Base-by-base conservation (phyloP, 2,888 invertebrate genomes). In the Sericinus montela region DNA sequence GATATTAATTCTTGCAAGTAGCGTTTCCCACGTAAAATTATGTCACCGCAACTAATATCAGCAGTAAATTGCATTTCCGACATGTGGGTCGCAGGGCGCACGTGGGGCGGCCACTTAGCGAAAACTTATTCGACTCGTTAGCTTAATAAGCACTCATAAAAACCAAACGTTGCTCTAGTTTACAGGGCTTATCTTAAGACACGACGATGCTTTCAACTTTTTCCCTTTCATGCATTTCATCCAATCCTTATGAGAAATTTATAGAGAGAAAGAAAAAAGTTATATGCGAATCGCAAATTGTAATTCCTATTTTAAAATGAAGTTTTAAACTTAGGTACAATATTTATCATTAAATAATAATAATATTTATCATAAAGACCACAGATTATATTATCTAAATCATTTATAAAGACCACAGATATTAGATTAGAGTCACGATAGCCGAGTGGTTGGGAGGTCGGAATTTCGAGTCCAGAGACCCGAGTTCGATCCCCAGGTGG, bases 61-160 rank as follows among this genome's bases (percentile, higher is more conserved):
- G 5, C 15, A 43, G 28, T 41, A 36, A 41, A 41, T 35, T 43
- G 43, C 38, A 28, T 48, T 38, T 38, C 6, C 48, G 23, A 15
- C 38, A 49, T 44, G 44, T 44, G 32, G 32, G 44, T 34, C 48
- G 44, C 19, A 13, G 10, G 13, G 9, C 25, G 9, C 19, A 13
- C 37, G 48, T 48, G 37, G 36, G 37, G 39, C 35, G 34, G 41
- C 14, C 36, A 36, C 32, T 34, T 39, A 35, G 34, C 38, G 44
- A 34, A 44, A 49, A 44, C 43, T 44, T 34, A 48, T 49, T 39
- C 48, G 34, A 35, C 39, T 39, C 35, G 48, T 44, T 49, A 44
- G 34, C 34, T 48, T 49, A 49, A 49, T 49, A 49, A 44, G 39
- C 43, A 28, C 38, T 39, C 34, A 39, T 38, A 39, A 49, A 43